These are phyloP conservation scores for Lutjanus argentimaculatus DNA, from an alignment of 2,797 vertebrate genomes.

Conservation along the genomic window DNA sequence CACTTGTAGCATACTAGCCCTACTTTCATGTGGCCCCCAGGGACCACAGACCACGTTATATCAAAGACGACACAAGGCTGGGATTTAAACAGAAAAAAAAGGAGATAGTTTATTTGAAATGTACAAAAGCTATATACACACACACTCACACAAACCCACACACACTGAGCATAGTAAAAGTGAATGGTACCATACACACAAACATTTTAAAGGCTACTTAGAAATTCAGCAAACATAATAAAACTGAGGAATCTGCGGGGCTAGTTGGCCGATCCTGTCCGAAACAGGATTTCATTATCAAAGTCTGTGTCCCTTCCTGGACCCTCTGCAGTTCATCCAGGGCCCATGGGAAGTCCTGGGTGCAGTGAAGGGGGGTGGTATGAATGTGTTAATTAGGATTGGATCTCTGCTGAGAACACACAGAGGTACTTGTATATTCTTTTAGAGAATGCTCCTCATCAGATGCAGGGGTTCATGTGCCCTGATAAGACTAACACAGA, in stretches of 20 bases:
- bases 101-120: constrained; percentile 92
- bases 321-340: constrained; percentile 71
- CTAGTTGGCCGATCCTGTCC: constrained; percentile 56
- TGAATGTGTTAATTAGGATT: constrained; percentile 80
- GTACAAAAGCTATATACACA: constrained; percentile 96
- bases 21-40: constrained; percentile 58
- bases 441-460: constrained; percentile 78
- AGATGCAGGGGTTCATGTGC: constrained; percentile 60
- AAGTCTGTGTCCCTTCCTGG: constrained; percentile 77
- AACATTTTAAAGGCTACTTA: constrained; percentile 74
- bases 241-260: constrained; percentile 65
- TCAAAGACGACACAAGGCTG: constrained; percentile 72
- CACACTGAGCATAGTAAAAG: constrained; percentile 82
- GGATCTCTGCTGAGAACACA: constrained; percentile 78
- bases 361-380: constrained; percentile 34
- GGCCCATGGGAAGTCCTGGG: constrained; percentile 61
- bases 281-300: constrained; percentile 71
- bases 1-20: constrained; percentile 4
- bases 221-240: constrained; percentile 77
- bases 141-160: constrained; percentile 56
- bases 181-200: constrained; percentile 74
- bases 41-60: constrained; percentile 42
- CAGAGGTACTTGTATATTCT: constrained; percentile 86
- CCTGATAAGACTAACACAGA: constrained; percentile 66
- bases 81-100: constrained; percentile 75